Evolutionary conservation across 2,888 invertebrate genomes (phyloP).

Genomic region (Sarcophaga subvicina): DNA sequence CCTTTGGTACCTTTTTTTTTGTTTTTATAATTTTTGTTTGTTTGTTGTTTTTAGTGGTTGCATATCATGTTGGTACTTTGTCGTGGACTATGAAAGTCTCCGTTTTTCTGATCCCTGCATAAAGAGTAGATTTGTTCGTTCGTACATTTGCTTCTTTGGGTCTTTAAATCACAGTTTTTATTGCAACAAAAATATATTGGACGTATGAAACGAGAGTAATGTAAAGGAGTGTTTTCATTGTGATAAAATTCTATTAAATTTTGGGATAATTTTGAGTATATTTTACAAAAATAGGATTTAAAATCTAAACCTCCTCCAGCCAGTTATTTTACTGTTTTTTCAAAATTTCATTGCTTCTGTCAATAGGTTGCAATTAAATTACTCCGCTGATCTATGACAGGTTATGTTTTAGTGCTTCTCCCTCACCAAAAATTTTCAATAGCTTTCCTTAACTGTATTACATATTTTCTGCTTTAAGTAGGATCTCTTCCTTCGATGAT

Average conservation of each 20-base stretch:
- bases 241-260: not conserved
- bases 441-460: too few species aligned
- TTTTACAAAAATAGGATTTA: too few species aligned
- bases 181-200: slow-evolving; percentile 16
- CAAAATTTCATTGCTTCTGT: too few species aligned
- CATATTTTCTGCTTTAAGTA: too few species aligned
- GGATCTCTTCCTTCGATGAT: too few species aligned
- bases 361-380: too few species aligned
- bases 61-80: slow-evolving; percentile 50
- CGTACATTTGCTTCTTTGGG: slow-evolving; percentile 33
- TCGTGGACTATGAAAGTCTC: slow-evolving; percentile 9
- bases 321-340: too few species aligned
- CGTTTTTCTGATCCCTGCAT: not conserved
- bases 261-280: too few species aligned
- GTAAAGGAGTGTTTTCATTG: slow-evolving; percentile 25
- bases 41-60: slow-evolving; percentile 38
- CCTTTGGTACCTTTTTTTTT: slow-evolving; percentile 46
- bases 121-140: slow-evolving; percentile 53
- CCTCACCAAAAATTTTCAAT: too few species aligned
- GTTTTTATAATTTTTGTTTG: slow-evolving; percentile 10
- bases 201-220: not conserved
- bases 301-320: too few species aligned
- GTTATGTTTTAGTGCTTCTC: too few species aligned
- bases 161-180: slow-evolving; percentile 67
- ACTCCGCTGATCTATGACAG: too few species aligned